These are phyloP conservation scores for Pseudorasbora parva DNA, from an alignment of 2,113 vertebrate genomes.

Conservation along the genomic window DNA sequence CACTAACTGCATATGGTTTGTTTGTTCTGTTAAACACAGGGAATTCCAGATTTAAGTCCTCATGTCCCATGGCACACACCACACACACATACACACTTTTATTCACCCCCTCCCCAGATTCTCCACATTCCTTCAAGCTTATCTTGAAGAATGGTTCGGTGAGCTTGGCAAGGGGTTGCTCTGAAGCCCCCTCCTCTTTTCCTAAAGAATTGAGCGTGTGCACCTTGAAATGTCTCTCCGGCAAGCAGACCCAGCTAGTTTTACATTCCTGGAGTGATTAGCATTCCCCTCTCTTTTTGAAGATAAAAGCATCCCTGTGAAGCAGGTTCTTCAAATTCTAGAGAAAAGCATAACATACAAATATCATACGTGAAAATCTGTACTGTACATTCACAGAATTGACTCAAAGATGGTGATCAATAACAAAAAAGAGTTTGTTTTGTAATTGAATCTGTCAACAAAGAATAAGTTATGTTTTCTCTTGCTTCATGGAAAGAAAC, in stretches of 20 bases:
- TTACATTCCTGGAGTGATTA: slow-evolving; percentile 77
- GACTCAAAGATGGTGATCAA: background rate
- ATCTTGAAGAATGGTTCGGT: slow-evolving; percentile 80
- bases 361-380: background rate
- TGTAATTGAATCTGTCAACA: background rate
- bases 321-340: slow-evolving; percentile 56
- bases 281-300: slow-evolving; percentile 68
- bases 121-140: slow-evolving; percentile 81
- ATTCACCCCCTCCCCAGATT: slow-evolving; percentile 69
- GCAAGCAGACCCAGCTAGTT: slow-evolving; percentile 68
- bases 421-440: background rate
- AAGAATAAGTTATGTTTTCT: slow-evolving; percentile 21
- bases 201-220: slow-evolving; percentile 61
- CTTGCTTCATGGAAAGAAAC: slow-evolving; percentile 72
- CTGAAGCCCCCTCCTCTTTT: slow-evolving; percentile 69
- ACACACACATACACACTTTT: slow-evolving; percentile 54
- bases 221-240: slow-evolving; percentile 78
- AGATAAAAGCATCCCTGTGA: slow-evolving; percentile 68
- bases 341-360: background rate
- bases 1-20: slow-evolving; percentile 40
- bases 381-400: background rate
- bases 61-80: slow-evolving; percentile 58
- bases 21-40: slow-evolving; percentile 50
- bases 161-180: slow-evolving; percentile 74
- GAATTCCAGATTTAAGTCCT: slow-evolving; percentile 68